These are phyloP conservation scores for Amiota mariae DNA, from an alignment of 2,888 invertebrate genomes.

Conservation along the genomic window DNA sequence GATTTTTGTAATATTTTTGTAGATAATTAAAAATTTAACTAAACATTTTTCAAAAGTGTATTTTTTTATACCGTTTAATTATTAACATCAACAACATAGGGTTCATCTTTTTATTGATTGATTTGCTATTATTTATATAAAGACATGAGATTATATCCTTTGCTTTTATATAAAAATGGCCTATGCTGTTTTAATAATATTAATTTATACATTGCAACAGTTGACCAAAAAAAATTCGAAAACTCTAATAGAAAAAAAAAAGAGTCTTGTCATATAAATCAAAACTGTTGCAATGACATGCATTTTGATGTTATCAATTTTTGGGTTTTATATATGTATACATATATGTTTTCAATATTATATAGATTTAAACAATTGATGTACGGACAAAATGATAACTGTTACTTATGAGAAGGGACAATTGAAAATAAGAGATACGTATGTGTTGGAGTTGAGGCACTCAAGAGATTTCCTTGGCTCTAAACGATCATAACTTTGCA, in stretches of 20 bases:
- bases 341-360: constrained; percentile 32
- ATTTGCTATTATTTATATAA: constrained; percentile 4
- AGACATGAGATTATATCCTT: background rate
- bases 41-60: background rate
- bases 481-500: constrained; percentile 58
- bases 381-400: no score
- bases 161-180: constrained; percentile 41
- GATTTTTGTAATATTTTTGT: background rate
- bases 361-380: constrained; percentile 21
- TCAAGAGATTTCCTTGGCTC: background rate
- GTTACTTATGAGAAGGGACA: no score
- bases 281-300: constrained; percentile 42
- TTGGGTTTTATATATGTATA: constrained; percentile 31
- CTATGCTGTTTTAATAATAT: constrained; percentile 45
- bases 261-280: constrained; percentile 63
- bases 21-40: background rate
- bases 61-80: background rate
- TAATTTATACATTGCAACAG: constrained; percentile 40
- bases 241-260: constrained; percentile 21
- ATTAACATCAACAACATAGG: constrained; percentile 14
- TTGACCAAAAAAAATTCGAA: constrained; percentile 47
- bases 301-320: constrained; percentile 40
- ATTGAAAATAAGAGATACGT: no score
- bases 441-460: background rate
- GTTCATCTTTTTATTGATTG: background rate